Base-by-base conservation (phyloP, 2,113 vertebrate species). In the Thinocorus orbignyianus region DNA sequence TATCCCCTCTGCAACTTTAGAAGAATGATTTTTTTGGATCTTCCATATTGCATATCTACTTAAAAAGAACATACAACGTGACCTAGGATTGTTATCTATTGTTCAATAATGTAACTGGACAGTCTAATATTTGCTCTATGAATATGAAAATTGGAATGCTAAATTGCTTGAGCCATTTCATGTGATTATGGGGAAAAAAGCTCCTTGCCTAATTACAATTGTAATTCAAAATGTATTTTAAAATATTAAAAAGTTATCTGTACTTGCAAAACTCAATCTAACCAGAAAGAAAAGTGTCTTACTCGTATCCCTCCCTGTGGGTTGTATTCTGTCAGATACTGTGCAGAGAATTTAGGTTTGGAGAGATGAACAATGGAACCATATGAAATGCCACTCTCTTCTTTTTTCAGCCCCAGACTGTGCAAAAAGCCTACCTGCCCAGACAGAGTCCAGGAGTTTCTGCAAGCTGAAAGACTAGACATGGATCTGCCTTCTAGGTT, bases 151-250 rank as follows among this genome's bases (percentile, higher is more conserved):
- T 92, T 96, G 92, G 81, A 94, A 79, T 0, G 1, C 17, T 87
- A 89, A 93, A 95, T 96, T 94, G 83, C 92, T 89, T 89, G 77
- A 70, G 62, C 57, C 31, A 73, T 91, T 95, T 94, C 41, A 61
- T 92, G 81, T 61, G 81, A 93, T 95, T 93, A 91, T 76, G 42
- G 49, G 58, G 17, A 6, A 51, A 35, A 81, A 90, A 91, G 42
- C 61, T 91, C 65, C 44, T 79, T 84, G 35, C 77, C 37, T 96
- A 96, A 97, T 96, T 96, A 61, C 68, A 89, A 91, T 69, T 94
- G 70, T 96, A 94, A 96, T 93, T 97, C 91, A 93, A 96, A 97
- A 87, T 70, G 70, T 92, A 77, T 86, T 97, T 90, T 96, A 94
- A 97, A 96, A 95, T 91, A 95, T 88, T 96, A 85, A 94, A 91